These are phyloP conservation scores for Sebastes matsubarae DNA, from an alignment of 2,797 vertebrate species.

Conservation along the genomic window DNA sequence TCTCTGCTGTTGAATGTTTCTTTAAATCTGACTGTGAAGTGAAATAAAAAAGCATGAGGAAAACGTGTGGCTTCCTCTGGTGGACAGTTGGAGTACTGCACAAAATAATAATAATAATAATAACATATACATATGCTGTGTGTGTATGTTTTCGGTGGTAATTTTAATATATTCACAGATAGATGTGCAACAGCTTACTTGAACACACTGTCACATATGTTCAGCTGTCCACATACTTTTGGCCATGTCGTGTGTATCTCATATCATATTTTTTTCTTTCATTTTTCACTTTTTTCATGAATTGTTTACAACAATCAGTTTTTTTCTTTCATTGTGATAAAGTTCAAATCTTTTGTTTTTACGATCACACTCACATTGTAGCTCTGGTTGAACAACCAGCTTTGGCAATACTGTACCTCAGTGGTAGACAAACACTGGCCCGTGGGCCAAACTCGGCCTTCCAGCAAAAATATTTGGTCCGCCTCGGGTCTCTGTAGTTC, in stretches of 20 bases:
- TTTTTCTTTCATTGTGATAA: neutral
- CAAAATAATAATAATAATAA: neutral
- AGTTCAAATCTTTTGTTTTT: neutral
- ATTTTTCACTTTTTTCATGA: no score
- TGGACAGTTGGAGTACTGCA: neutral
- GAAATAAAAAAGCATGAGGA: neutral
- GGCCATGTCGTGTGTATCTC: neutral
- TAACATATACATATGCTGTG: no score
- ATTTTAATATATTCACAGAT: neutral
- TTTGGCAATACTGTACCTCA: neutral
- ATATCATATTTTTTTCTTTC: neutral
- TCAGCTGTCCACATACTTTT: neutral
- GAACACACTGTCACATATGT: neutral
- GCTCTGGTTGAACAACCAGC: neutral
- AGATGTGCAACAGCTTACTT: neutral
- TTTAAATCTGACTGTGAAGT: neutral
- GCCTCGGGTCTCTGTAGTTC: neutral
- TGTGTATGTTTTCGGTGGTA: neutral
- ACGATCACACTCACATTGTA: neutral
- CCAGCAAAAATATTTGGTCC: neutral
- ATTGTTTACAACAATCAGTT: neutral
- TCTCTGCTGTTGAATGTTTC: neutral
- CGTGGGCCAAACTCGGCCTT: neutral
- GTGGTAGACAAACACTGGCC: neutral
- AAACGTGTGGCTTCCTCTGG: neutral